Evolutionary conservation across 2,113 vertebrate species (phyloP).

Genomic region (Lampris incognitus): DNA sequence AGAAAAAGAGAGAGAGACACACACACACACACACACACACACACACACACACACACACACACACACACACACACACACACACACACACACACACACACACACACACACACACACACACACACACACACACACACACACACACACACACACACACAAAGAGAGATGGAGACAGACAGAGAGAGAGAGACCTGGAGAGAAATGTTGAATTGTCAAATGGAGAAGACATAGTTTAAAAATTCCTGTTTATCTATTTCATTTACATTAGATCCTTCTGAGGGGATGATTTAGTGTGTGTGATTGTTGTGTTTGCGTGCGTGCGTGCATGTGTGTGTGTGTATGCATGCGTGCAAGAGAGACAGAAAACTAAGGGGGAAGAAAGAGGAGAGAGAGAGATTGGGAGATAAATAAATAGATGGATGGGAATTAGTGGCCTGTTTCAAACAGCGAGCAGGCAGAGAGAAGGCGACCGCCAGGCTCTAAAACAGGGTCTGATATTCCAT

Average conservation of each 20-base stretch:
- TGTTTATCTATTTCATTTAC: conserved; percentile 61
- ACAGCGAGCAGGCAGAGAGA: background rate
- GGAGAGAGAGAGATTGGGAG: no score
- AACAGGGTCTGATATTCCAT: no score
- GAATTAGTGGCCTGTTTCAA: background rate
- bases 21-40: background rate
- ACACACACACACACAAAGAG: background rate
- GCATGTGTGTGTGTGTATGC: background rate
- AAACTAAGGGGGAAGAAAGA: no score
- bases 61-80: background rate
- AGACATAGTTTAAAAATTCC: background rate
- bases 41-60: background rate
- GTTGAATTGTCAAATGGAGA: conserved; percentile 42
- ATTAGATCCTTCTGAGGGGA: conserved; percentile 8
- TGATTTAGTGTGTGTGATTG: conserved; percentile 56
- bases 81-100: background rate
- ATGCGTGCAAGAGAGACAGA: no score
- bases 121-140: background rate
- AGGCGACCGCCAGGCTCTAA: conserved; percentile 26
- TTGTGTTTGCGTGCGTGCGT: conserved; percentile 19
- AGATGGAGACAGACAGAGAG: background rate
- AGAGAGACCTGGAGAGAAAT: conserved; percentile 17
- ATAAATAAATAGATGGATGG: background rate
- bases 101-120: background rate
- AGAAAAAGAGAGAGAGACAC: background rate